phyloP scores from a whole-genome alignment of 2,888 invertebrate genomes.

The Mycalesis mineus region DNA sequence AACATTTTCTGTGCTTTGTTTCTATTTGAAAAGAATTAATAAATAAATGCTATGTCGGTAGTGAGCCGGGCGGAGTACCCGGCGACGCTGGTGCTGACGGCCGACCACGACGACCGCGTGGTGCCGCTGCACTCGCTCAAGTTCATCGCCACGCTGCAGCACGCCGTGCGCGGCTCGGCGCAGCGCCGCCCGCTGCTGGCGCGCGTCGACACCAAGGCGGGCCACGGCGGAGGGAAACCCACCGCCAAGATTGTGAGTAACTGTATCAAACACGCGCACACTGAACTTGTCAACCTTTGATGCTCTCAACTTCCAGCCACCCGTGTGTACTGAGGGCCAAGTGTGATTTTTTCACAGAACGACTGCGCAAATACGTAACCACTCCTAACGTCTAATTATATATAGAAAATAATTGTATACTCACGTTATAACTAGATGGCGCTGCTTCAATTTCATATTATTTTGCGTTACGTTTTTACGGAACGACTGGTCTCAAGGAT shows the following conservation, averaged over 20 bases:
- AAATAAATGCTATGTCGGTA: not conserved
- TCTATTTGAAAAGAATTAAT: not conserved
- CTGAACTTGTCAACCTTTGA: too few relatives aligned
- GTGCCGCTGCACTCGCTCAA: constrained; percentile 98
- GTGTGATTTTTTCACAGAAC: too few relatives aligned
- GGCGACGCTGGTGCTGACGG: constrained; percentile 93
- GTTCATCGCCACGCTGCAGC: constrained; percentile 93
- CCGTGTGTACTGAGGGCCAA: too few relatives aligned
- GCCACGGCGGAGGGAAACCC: constrained; percentile 98
- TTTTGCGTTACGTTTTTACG: too few relatives aligned
- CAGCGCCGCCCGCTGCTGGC: constrained; percentile 91
- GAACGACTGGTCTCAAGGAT: too few relatives aligned
- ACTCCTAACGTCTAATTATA: too few relatives aligned
- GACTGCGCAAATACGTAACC: too few relatives aligned
- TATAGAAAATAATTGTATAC: too few relatives aligned
- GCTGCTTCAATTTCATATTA: too few relatives aligned
- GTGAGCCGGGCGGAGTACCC: constrained; percentile 85
- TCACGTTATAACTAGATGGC: too few relatives aligned
- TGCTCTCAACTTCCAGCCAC: too few relatives aligned
- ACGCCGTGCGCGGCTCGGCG: constrained; percentile 73
- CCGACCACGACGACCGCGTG: constrained; percentile 98
- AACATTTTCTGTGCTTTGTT: not conserved
- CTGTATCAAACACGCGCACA: not conserved
- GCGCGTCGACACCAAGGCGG: constrained; percentile 95
- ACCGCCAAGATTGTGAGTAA: constrained; percentile 91